A percentile compares a stretch with the other conserved stretches of the same genome.
Evolutionary conservation across 2,113 vertebrate genomes (phyloP).

Genomic region (Mesoclemmys tuberculata): DNA sequence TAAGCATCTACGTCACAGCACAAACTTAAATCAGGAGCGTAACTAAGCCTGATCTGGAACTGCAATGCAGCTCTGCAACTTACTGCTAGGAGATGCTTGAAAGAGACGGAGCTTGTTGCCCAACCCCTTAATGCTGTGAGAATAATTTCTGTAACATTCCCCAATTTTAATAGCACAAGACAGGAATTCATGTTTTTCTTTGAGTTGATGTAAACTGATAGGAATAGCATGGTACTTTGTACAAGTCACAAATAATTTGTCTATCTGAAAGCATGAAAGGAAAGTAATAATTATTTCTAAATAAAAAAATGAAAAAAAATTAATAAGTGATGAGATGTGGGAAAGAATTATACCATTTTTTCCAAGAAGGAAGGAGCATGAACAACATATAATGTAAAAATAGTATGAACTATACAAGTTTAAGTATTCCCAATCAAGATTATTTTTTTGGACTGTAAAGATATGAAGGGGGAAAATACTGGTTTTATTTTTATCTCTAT

Average conservation of each 20-base stretch:
- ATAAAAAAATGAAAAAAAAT: too few relatives aligned
- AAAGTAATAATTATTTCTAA: too few relatives aligned
- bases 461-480: fast-evolving
- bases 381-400: too few relatives aligned
- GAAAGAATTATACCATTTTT: too few relatives aligned
- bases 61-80: background rate
- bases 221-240: background rate
- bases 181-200: background rate
- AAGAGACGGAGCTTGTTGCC: background rate
- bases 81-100: background rate
- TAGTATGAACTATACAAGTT: too few relatives aligned
- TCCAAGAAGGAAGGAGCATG: too few relatives aligned
- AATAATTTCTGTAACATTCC: background rate
- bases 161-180: background rate
- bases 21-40: background rate
- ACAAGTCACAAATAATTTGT: too few relatives aligned
- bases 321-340: too few relatives aligned
- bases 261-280: too few relatives aligned
- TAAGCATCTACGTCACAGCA: background rate
- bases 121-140: background rate
- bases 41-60: background rate
- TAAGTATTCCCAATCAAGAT: background rate
- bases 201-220: background rate
- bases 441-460: background rate
- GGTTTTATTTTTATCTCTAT: background rate